Evolutionary conservation across 2,113 vertebrate species (phyloP), one percentile per base, ranked within the genome.

Genomic region (Ceyx cyanopectus): DNA sequence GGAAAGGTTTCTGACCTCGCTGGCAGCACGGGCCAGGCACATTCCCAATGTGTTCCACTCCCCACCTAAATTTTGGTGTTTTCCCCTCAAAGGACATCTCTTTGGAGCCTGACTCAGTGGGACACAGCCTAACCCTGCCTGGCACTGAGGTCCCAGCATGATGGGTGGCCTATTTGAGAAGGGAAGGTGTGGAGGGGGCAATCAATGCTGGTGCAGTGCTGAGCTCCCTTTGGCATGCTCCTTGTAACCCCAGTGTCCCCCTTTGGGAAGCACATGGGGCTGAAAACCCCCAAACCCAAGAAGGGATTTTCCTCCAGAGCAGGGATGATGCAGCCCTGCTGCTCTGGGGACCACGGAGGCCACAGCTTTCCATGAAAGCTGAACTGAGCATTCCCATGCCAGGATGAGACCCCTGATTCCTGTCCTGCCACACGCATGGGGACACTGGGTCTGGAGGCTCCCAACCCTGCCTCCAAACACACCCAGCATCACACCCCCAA

Each of bases 11-110:
- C 62, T 54, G 43, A n/a, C 4, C 8, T 32, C 1, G 4, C n/a
- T 37, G 65, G 5, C 2, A 3, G n/a, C 48, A 18, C 0, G 0
- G 29, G 14, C 6, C 13, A 2, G 56, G 72, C 27, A 40, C 23
- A 7, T 9, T 30, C 20, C 15, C 12, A 3, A 0, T 5, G 40
- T 37, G 73, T 75, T 43, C 43, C 15, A 4, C 20, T 73, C 45
- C 8, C 14, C 67, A 56, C 9, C 6, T 75, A 29, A 68, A 69
- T 68, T 74, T 4, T 7, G 15, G 50, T 1, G 7, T 19, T 69
- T 56, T 5, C 14, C 13, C 37, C 8, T 7, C 2, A 0, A 4
- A 5, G 41, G 40, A 41, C 41, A 27, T 7, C 54, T 32, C 54
- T 46, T 6, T 14, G 51, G 27, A 26, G 58, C 14, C 79, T 50